Conservation (phyloP, 2,113 vertebrate species). For the Microtus pennsylvanicus region DNA sequence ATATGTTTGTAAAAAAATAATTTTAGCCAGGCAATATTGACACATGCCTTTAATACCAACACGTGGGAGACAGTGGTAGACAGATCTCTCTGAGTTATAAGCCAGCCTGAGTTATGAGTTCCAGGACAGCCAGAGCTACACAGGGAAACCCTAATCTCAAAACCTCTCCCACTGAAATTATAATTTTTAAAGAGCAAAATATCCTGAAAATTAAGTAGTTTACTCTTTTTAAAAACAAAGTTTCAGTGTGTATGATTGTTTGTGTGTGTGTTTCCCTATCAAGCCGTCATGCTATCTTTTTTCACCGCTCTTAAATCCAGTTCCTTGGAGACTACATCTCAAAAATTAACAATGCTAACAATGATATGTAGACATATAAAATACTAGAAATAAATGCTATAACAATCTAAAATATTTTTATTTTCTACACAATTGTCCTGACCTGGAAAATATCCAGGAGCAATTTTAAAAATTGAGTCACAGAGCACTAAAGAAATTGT, state of each 20-base stretch:
- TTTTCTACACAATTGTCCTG: neutral
- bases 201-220: neutral
- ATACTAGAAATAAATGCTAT: constrained; percentile 44
- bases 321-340: constrained; percentile 28
- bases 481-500: neutral
- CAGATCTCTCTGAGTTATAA: no score
- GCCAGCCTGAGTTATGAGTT: no score
- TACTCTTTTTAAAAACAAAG: neutral
- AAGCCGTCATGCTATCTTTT: no score
- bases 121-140: no score
- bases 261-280: neutral
- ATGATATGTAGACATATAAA: neutral
- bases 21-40: neutral
- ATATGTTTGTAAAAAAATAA: constrained; percentile 38
- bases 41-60: no score
- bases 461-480: neutral
- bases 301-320: constrained; percentile 6
- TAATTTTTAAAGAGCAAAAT: constrained; percentile 53
- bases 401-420: constrained; percentile 26
- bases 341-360: neutral
- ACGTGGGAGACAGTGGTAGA: no score
- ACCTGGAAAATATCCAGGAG: neutral
- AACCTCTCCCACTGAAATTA: neutral
- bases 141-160: no score
- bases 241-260: neutral